These are phyloP conservation scores for Austrolebias charrua DNA, from an alignment of 2,797 vertebrate species.

Conservation along the genomic window DNA sequence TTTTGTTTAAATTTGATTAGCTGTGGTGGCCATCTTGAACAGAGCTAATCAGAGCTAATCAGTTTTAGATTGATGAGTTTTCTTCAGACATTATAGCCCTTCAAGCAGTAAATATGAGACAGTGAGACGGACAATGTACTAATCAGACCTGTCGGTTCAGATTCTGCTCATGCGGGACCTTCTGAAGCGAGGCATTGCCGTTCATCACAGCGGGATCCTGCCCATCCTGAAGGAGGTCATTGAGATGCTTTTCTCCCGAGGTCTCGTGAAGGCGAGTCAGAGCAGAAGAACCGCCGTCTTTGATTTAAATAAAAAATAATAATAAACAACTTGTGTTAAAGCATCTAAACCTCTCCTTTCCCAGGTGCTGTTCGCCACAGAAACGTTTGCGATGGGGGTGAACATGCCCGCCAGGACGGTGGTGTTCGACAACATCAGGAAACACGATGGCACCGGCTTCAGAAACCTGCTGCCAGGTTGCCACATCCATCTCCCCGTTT, in stretches of 20 bases:
- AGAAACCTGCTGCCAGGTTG: constrained; percentile 90
- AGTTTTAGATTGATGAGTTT: too few relatives aligned
- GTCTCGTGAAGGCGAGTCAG: constrained; percentile 87
- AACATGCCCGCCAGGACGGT: constrained; percentile 94
- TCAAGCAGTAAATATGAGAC: too few relatives aligned
- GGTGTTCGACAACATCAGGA: constrained; percentile 92
- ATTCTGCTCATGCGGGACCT: constrained; percentile 86
- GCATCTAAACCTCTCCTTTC: not conserved
- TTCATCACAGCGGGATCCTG: constrained; percentile 93
- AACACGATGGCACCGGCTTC: constrained; percentile 89
- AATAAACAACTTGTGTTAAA: too few relatives aligned
- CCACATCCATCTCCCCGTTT: not conserved
- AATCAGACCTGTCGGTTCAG: constrained; percentile 51
- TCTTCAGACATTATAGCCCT: too few relatives aligned
- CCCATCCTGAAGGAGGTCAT: constrained; percentile 94
- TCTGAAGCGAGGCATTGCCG: constrained; percentile 87
- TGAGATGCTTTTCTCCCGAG: constrained; percentile 93
- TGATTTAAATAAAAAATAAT: too few relatives aligned
- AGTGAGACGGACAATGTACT: too few relatives aligned
- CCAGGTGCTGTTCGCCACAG: constrained; percentile 92
- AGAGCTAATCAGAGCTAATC: too few relatives aligned
- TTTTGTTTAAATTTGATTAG: too few relatives aligned
- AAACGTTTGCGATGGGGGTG: constrained; percentile 95
- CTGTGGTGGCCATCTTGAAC: too few relatives aligned
- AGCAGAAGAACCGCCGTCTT: too few relatives aligned